These are phyloP conservation scores for Silurus aristotelis DNA, from an alignment of 2,797 vertebrate genomes.

Conservation along the genomic window DNA sequence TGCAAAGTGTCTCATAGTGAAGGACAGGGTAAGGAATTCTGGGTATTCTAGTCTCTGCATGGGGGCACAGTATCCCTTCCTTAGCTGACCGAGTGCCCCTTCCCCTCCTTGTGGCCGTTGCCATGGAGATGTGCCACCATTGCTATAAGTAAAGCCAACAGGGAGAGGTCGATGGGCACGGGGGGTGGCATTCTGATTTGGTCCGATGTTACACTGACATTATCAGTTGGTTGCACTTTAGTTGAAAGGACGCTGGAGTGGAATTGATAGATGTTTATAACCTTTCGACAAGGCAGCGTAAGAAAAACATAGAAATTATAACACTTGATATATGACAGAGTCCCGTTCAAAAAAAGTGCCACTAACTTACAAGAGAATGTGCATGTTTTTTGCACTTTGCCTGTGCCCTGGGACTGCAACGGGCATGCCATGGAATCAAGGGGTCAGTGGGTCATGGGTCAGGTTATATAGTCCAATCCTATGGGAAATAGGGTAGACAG, in stretches of 20 bases:
- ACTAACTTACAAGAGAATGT: slow-evolving; percentile 62
- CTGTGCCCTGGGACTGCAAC: slow-evolving; percentile 68
- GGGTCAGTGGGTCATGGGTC: slow-evolving; percentile 30
- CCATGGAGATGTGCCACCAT: slow-evolving; percentile 31
- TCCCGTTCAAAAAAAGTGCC: slow-evolving; percentile 51
- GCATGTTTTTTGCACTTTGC: slow-evolving; percentile 67
- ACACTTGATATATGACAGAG: neutral
- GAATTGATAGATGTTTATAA: neutral
- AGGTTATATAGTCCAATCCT: neutral
- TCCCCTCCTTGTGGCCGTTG: slow-evolving; percentile 68
- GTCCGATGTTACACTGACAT: slow-evolving; percentile 46
- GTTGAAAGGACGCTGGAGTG: slow-evolving; percentile 36
- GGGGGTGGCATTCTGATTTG: slow-evolving; percentile 40
- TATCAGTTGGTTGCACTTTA: slow-evolving; percentile 54
- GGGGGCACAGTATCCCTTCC: slow-evolving; percentile 65
- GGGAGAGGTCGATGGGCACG: slow-evolving; percentile 52
- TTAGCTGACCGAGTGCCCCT: slow-evolving; percentile 59
- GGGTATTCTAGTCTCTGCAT: slow-evolving; percentile 74
- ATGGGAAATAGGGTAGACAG: slow-evolving; percentile 23
- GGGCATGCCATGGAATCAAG: slow-evolving; percentile 68
- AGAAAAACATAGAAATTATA: neutral
- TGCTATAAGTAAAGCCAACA: slow-evolving; percentile 35
- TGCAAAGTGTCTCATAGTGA: slow-evolving; percentile 82
- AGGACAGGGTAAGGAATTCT: slow-evolving; percentile 80
- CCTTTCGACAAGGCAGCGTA: neutral